Evolutionary conservation across 2,797 vertebrate species (phyloP), one percentile per base, ranked within the genome.

Genomic region (Halcyon badia): DNA sequence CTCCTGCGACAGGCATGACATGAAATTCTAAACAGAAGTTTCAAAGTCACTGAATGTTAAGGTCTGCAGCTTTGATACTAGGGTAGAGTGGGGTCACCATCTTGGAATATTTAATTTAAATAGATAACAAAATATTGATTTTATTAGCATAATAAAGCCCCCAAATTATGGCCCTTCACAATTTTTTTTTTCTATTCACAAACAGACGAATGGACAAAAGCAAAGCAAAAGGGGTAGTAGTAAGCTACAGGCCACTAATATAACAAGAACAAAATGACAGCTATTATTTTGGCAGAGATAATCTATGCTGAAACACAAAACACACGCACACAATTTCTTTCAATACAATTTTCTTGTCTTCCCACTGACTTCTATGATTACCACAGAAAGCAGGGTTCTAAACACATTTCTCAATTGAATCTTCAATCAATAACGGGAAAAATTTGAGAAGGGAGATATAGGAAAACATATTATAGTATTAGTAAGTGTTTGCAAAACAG

Each of bases 271-370:
- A 97, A 98, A 98, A 98, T 98, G 98, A 98, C 98, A 98, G 98
- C 98, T 98, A 98, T 98, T 98, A 98, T 98, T 98, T 98, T 98
- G 97, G 98, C 98, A 98, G 98, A 98, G 97, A 98, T 98, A 98
- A 98, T 98, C 98, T 98, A 98, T 98, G 98, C 98, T 98, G 97
- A 98, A 98, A 98, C 96, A 98, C 97, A 98, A 98, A 98, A 98
- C 97, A 97, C 96, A 98, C 10, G 94, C 95, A 97, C 97, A 97
- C 97, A 98, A 98, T 98, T 98, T 98, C 97, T 98, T 98, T 98
- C 98, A 98, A 98, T 98, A 98, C 98, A 98, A 98, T 98, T 98
- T 98, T 98, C 98, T 98, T 98, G 98, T 98, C 98, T 98, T 98
- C 98, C 98, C 98, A 98, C 98, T 98, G 98, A 98, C 98, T 98